A percentile compares a stretch with the other conserved stretches of the same genome.
Evolutionary conservation across 2,797 vertebrate species (phyloP).

Genomic region (Chelonia mydas): DNA sequence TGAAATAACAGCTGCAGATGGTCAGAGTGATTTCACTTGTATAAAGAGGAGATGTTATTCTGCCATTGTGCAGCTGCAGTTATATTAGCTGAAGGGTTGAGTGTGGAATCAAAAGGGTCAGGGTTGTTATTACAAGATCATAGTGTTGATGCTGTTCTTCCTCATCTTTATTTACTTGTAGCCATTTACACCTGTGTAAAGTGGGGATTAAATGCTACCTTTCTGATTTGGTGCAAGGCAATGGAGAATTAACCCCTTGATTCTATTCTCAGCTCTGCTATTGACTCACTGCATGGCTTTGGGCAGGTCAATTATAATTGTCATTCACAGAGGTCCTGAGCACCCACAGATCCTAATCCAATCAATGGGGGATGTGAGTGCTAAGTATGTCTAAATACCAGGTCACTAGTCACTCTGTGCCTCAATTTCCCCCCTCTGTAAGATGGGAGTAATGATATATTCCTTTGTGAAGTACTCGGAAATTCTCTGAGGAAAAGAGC

Average conservation of each 20-base stretch:
- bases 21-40: neutral
- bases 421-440: neutral
- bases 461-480: neutral
- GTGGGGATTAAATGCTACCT: neutral
- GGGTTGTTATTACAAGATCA: neutral
- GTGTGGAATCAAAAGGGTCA: neutral
- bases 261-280: neutral
- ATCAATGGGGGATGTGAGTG: neutral
- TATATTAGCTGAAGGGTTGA: neutral
- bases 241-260: neutral
- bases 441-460: neutral
- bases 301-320: neutral
- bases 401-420: neutral
- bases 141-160: neutral
- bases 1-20: neutral
- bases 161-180: neutral
- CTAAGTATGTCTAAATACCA: neutral
- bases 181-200: neutral
- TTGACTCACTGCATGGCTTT: neutral
- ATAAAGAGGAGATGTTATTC: neutral
- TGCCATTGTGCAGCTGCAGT: neutral
- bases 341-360: neutral
- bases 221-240: rapidly evolving
- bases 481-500: neutral
- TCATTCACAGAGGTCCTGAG: neutral